Evolutionary conservation across 2,113 vertebrate genomes (phyloP).

Genomic region (Nerophis ophidion): DNA sequence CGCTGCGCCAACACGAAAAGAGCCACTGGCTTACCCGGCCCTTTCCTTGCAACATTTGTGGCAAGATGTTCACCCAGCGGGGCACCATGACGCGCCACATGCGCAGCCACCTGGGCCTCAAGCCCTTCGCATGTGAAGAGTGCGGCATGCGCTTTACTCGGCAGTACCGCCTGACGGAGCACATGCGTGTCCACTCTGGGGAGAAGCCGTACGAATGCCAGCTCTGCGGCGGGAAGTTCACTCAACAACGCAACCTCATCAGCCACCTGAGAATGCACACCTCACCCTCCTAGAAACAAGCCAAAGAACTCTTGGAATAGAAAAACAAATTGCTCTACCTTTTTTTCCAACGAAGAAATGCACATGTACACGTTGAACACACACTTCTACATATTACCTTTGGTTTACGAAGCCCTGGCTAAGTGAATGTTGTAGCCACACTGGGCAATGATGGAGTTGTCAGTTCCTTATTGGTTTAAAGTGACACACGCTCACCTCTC

Average conservation of each 20-base stretch:
- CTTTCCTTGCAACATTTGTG: conserved; percentile 97
- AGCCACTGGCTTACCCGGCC: conserved; percentile 94
- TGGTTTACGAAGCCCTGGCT: conserved; percentile 48
- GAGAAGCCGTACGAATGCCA: conserved; percentile 99
- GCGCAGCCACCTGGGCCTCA: conserved; percentile 97
- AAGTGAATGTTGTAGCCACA: conserved; percentile 50
- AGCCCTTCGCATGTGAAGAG: conserved; percentile 97
- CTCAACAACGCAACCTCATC: conserved; percentile 98
- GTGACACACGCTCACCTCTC: conserved; percentile 53
- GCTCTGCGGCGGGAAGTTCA: conserved; percentile 97
- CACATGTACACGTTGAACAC: conserved; percentile 51
- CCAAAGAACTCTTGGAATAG: conserved; percentile 83
- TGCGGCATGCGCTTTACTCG: conserved; percentile 99
- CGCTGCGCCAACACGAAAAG: conserved; percentile 93
- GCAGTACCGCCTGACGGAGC: conserved; percentile 98
- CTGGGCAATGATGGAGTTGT: conserved; percentile 38
- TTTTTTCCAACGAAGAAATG: conserved; percentile 62
- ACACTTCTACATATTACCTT: conserved; percentile 45
- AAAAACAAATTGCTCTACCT: conserved; percentile 46
- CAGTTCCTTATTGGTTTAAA: conserved; percentile 32
- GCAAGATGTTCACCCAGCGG: conserved; percentile 99
- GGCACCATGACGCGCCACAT: conserved; percentile 99
- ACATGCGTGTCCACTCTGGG: conserved; percentile 99
- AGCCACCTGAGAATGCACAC: conserved; percentile 99
- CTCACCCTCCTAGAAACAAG: conserved; percentile 86